A percentile compares a stretch with the other conserved stretches of the same genome.
Evolutionary conservation across 2,888 invertebrate species (phyloP).

Genomic region (Heliconius charithonia): DNA sequence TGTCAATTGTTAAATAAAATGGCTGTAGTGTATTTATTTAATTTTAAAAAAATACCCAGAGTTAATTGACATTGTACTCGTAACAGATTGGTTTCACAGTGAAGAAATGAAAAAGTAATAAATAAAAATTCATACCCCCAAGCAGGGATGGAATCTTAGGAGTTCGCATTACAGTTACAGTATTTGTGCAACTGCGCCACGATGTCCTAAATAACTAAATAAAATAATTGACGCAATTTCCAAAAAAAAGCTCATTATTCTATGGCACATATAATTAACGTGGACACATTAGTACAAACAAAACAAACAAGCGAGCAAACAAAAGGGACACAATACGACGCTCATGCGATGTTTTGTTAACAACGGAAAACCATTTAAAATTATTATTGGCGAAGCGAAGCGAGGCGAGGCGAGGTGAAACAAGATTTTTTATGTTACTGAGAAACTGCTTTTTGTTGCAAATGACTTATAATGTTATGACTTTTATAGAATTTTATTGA

Average conservation of each 20-base stretch:
- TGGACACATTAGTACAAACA: constrained; percentile 70
- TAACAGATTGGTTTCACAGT: no score
- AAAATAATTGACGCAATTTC: neutral
- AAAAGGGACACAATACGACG: constrained; percentile 54
- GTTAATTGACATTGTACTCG: no score
- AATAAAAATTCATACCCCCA: no score
- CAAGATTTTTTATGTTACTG: constrained; percentile 61
- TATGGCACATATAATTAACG: constrained; percentile 62
- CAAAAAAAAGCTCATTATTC: neutral
- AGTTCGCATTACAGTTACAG: no score
- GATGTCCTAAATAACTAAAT: no score
- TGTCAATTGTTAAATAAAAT: no score
- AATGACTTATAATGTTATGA: constrained; percentile 1
- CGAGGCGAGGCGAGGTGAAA: constrained; percentile 56
- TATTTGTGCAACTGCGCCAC: no score
- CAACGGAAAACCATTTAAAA: constrained; percentile 75
- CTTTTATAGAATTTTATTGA: neutral
- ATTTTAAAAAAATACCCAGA: no score
- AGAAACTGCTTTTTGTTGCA: constrained; percentile 56
- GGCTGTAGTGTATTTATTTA: no score
- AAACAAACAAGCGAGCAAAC: constrained; percentile 67
- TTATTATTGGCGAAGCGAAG: constrained; percentile 67
- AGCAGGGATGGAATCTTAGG: no score
- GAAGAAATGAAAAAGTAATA: no score
- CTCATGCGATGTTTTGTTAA: constrained; percentile 68